phyloP scores from a whole-genome alignment of 2,888 invertebrate species.

The Celastrina argiolus region DNA sequence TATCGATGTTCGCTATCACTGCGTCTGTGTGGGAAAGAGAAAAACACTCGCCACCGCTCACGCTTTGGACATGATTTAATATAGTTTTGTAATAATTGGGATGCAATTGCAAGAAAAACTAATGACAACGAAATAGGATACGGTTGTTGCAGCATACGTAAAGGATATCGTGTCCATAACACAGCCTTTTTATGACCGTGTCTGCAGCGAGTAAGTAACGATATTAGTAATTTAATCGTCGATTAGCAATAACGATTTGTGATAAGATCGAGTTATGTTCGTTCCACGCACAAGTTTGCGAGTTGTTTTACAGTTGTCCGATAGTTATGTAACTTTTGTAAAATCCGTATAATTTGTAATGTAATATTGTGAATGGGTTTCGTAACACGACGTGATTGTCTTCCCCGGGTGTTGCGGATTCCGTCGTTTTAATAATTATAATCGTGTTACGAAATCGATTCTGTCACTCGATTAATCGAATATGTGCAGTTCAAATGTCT shows the following conservation, averaged over 20 bases:
- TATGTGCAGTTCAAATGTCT: not conserved
- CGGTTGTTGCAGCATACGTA: too few species aligned
- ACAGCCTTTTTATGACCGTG: too few species aligned
- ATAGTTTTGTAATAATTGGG: too few species aligned
- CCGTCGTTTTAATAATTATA: not conserved
- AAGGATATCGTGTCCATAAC: too few species aligned
- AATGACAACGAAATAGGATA: too few species aligned
- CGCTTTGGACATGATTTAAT: too few species aligned
- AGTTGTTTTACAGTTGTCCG: slow-evolving; percentile 31
- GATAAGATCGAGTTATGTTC: slow-evolving; percentile 53
- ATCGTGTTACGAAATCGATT: not conserved
- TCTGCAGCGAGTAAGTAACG: too few species aligned
- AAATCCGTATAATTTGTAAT: not conserved
- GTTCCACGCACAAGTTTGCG: slow-evolving; percentile 54
- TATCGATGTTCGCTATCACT: too few species aligned
- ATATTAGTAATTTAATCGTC: slow-evolving; percentile 33
- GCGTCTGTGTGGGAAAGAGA: too few species aligned
- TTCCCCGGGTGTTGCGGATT: not conserved
- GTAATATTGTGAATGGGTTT: not conserved
- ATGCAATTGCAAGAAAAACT: too few species aligned
- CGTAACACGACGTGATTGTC: not conserved
- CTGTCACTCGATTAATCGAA: not conserved
- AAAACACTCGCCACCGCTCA: too few species aligned
- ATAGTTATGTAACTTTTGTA: slow-evolving; percentile 20
- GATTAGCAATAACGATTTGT: slow-evolving; percentile 69